phyloP scores from a whole-genome alignment of 1,140 invertebrate species.

The Drosophila tani region DNA sequence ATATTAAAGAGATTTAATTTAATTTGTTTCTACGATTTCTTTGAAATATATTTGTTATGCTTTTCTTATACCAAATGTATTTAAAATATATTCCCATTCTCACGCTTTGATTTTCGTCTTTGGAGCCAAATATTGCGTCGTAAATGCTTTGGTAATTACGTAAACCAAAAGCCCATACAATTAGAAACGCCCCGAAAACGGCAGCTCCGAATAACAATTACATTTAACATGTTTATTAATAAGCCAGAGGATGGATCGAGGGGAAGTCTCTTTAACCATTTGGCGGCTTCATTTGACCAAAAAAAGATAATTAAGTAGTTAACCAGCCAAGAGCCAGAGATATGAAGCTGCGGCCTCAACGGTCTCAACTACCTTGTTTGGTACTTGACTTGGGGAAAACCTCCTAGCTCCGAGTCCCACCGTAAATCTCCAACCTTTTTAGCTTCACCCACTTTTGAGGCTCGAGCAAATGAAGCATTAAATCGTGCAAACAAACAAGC shows the following conservation, averaged over 20 bases:
- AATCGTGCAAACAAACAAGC: conserved; percentile 63
- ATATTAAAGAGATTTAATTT: neutral
- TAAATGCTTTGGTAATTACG: conserved; percentile 34
- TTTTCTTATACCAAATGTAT: neutral
- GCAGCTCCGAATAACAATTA: conserved; percentile 56
- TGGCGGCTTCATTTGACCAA: conserved; percentile 49
- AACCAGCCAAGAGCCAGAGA: conserved; percentile 32
- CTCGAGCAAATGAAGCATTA: conserved; percentile 61
- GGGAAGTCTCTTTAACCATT: conserved; percentile 13
- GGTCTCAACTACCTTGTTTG: conserved; percentile 46
- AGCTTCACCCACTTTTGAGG: conserved; percentile 47
- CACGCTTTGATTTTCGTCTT: conserved; percentile 23
- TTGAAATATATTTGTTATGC: neutral
- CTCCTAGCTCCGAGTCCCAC: conserved; percentile 7
- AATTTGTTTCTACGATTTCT: neutral
- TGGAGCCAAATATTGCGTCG: conserved; percentile 5
- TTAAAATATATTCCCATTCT: neutral
- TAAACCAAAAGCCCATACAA: conserved; percentile 14
- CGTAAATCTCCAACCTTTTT: conserved; percentile 33
- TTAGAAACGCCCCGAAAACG: conserved; percentile 36
- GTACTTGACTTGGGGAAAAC: conserved; percentile 20
- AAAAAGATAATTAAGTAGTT: conserved; percentile 56
- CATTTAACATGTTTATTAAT: conserved; percentile 65
- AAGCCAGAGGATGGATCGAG: conserved; percentile 26
- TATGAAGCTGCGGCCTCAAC: conserved; percentile 21